Percentiles rank a stretch among this genome's conserved stretches.
Conservation (phyloP, 2,888 invertebrate genomes). For the Macaria notata region DNA sequence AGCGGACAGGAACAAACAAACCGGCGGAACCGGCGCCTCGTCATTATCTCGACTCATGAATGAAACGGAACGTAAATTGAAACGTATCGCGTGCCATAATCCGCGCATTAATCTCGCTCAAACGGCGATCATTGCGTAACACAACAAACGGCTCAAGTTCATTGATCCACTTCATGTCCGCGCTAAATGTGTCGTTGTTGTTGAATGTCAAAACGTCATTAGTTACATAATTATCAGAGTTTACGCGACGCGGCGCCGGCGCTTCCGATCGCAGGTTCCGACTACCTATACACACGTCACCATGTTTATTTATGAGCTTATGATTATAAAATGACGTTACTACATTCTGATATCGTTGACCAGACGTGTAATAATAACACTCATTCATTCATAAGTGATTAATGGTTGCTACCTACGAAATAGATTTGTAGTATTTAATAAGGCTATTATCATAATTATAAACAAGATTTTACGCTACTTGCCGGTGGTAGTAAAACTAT, state of each 20-base stretch:
- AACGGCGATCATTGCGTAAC: constrained; percentile 78
- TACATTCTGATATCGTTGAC: constrained; percentile 76
- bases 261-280: constrained; percentile 34
- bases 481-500: constrained; percentile 69
- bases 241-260: constrained; percentile 51
- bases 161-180: constrained; percentile 80
- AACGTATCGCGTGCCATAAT: constrained; percentile 82
- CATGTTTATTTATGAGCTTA: constrained; percentile 79
- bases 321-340: constrained; percentile 81
- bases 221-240: constrained; percentile 73
- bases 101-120: constrained; percentile 81
- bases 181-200: constrained; percentile 78
- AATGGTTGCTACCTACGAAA: constrained; percentile 76
- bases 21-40: constrained; percentile 66
- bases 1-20: constrained; percentile 54
- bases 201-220: constrained; percentile 76
- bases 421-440: constrained; percentile 76
- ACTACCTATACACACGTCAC: constrained; percentile 60
- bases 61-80: constrained; percentile 81
- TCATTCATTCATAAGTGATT: constrained; percentile 77
- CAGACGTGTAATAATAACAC: constrained; percentile 75
- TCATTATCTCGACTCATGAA: constrained; percentile 78
- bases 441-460: constrained; percentile 78
- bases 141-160: constrained; percentile 79
- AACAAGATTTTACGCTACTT: constrained; percentile 76